Evolutionary conservation across 2,113 vertebrate species (phyloP).

Genomic region (Furnarius figulus): DNA sequence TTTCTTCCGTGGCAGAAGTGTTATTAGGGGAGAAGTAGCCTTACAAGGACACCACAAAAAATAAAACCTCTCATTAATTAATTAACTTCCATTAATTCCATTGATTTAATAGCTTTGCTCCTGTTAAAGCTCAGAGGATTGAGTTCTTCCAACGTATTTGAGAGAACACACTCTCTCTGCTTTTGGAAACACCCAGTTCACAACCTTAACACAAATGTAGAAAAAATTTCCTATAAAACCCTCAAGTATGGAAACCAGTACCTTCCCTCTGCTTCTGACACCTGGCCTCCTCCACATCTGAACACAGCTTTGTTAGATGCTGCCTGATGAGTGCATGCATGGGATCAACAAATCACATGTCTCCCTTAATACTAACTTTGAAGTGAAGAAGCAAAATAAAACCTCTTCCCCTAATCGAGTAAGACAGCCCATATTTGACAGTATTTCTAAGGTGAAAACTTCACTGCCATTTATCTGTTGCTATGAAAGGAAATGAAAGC

Average conservation of each 20-base stretch:
- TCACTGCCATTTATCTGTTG: neutral
- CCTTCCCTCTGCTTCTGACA: neutral
- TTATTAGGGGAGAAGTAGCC: neutral
- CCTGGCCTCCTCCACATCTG: neutral
- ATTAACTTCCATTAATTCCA: neutral
- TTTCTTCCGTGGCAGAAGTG: neutral
- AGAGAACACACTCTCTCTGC: neutral
- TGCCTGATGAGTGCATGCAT: rapidly evolving
- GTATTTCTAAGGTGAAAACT: neutral
- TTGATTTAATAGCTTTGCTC: neutral
- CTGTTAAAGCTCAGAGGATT: neutral
- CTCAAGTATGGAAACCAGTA: neutral
- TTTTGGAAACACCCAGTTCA: neutral
- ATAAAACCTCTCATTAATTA: neutral
- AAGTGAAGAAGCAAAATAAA: neutral
- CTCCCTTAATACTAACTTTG: neutral
- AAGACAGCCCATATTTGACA: neutral
- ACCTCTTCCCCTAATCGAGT: neutral
- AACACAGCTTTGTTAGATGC: neutral
- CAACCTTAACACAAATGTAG: neutral
- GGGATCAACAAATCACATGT: neutral
- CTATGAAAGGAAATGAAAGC: neutral
- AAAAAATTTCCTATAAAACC: neutral
- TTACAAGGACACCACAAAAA: neutral
- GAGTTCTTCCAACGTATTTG: neutral